Evolutionary conservation across 2,888 invertebrate species (phyloP).

Genomic region (Drosophila kambysellisi): DNA sequence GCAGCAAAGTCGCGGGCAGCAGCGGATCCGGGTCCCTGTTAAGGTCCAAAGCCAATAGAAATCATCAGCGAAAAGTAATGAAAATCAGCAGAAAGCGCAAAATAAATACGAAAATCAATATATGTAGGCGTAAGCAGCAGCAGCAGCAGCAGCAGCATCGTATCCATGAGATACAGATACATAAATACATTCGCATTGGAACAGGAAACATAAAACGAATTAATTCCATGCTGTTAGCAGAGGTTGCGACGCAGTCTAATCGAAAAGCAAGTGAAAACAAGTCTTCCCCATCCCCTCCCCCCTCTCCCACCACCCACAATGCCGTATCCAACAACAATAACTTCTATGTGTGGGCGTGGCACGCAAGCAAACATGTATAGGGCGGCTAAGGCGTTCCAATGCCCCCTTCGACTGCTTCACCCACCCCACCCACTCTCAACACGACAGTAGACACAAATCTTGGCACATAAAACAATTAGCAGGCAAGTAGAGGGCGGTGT

Average conservation of each 20-base stretch:
- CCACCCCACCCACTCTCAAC: conserved; percentile 16
- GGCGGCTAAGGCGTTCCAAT: conserved; percentile 55
- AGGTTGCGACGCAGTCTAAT: conserved; percentile 63
- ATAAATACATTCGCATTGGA: conserved; percentile 45
- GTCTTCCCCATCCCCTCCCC: conserved; percentile 1
- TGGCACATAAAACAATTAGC: conserved; percentile 80
- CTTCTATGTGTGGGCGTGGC: conserved; percentile 62
- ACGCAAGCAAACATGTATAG: conserved; percentile 64
- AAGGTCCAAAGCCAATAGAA: conserved; percentile 65
- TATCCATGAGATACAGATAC: conserved; percentile 60
- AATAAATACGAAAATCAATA: conserved; percentile 80
- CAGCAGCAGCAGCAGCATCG: conserved; percentile 37
- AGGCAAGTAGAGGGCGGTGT: conserved; percentile 22
- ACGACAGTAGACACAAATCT: conserved; percentile 75
- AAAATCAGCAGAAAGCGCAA: conserved; percentile 68
- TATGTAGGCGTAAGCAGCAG: conserved; percentile 77
- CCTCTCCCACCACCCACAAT: neutral
- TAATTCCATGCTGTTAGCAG: conserved; percentile 71
- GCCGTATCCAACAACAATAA: conserved; percentile 47
- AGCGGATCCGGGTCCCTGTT: conserved; percentile 11
- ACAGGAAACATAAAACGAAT: conserved; percentile 80
- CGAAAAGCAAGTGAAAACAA: conserved; percentile 78
- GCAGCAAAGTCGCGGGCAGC: conserved; percentile 32
- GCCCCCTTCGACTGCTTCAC: conserved; percentile 8
- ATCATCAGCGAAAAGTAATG: conserved; percentile 68